Conservation (phyloP, 2,888 invertebrate genomes). For the Germaria angustata region DNA sequence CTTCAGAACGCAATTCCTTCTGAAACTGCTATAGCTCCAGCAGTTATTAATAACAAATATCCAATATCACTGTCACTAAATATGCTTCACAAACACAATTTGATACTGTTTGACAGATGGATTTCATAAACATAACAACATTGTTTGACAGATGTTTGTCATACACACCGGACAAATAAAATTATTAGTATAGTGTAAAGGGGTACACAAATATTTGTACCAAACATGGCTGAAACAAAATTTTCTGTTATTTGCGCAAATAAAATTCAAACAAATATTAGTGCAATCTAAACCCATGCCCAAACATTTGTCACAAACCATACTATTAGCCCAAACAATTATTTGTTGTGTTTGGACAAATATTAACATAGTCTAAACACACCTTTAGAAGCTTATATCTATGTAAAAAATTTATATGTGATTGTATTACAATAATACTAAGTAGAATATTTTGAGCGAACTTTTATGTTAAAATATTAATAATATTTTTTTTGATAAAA, state of each 20-base stretch:
- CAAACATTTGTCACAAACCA: constrained; percentile 2
- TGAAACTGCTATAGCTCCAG: no score
- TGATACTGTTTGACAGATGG: no score
- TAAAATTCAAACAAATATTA: background rate
- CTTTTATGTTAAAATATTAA: no score
- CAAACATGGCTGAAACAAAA: constrained; percentile 17
- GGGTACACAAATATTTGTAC: constrained; percentile 20
- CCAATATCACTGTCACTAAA: no score
- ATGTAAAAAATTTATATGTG: background rate
- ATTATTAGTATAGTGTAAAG: no score
- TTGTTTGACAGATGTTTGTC: constrained; percentile 5
- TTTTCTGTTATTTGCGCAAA: constrained; percentile 13
- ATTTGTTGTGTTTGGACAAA: background rate
- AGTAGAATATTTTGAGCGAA: no score
- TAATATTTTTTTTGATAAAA: no score
- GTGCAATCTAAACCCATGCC: background rate
- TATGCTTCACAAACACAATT: constrained; percentile 27
- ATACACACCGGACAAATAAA: no score
- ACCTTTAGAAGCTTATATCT: background rate
- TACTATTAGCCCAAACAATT: background rate
- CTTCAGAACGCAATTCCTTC: no score
- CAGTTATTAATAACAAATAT: no score
- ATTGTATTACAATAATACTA: background rate
- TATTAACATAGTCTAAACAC: no score
- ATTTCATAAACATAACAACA: constrained; percentile 19